Evolutionary conservation across 2,113 vertebrate genomes (phyloP), one percentile per base, ranked within the genome.

Genomic region (Trichomycterus rosablanca): DNA sequence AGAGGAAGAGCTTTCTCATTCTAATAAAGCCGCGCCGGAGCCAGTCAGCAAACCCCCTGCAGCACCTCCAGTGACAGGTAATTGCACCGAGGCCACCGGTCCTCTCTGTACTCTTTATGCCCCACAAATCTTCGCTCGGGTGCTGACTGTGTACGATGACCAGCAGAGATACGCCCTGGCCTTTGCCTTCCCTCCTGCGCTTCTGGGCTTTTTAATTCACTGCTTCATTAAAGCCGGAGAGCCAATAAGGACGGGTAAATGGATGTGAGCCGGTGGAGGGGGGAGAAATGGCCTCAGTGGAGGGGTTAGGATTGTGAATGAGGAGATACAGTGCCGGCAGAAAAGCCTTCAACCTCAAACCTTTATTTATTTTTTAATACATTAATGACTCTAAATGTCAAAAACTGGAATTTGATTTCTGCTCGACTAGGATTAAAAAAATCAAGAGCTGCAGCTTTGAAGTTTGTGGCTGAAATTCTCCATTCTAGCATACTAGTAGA

Each of bases 61-160:
- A 40, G 52, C 63, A 34, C 35, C 43, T 39, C 53, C 32, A 53
- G 42, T 63, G 59, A 67, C 64, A 67, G 68, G 70, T 72, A 72
- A 72, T 56, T 59, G 59, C 22, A 42, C 34, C 42, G 28, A 63
- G 42, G 51, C 43, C 44, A 52, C 34, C 43, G 32, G n/a, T 40
- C 32, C 24, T 59, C 34, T 54, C 54, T 16, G 37, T 59, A 20
- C 54, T n/a, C 35, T 55, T 22, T 40, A 39, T 54, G 49, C 49
- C 34, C 26, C 32, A 7, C 42, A 63, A 42, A 53, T 51, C 37
- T 44, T 43, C 5, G 10, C 24, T 53, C 9, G 15, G 14, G 16
- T 52, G 46, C 59, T 53, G 39, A 58, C 53, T 49, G 46, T 49
- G n/a, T 60, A 48, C n/a, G 58, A 44, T 49, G 59, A 44, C 49